Evolutionary conservation across 2,113 vertebrate genomes (phyloP).

Genomic region (Myxocyprinus asiaticus): DNA sequence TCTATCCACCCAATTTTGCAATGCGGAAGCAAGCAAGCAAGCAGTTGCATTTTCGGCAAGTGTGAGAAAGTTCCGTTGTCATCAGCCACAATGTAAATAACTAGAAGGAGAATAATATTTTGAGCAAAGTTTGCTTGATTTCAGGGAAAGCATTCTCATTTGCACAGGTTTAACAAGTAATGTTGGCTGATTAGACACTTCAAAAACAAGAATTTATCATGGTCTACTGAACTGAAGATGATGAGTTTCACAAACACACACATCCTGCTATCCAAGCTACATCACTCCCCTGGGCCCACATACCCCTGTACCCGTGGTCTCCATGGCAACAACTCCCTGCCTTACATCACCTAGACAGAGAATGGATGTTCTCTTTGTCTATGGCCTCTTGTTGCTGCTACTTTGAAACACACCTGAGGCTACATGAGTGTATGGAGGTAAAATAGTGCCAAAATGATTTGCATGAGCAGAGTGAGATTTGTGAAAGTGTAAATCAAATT

Average conservation of each 20-base stretch:
- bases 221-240: constrained; percentile 5
- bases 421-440: neutral
- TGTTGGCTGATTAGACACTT: neutral
- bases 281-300: constrained; percentile 50
- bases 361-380: constrained; percentile 18
- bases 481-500: too few relatives aligned
- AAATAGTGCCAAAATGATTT: too few relatives aligned
- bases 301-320: constrained; percentile 46
- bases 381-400: neutral
- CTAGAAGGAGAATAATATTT: too few relatives aligned
- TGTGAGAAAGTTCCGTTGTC: too few relatives aligned
- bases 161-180: constrained; percentile 5
- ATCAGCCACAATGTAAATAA: too few relatives aligned
- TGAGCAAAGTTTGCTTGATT: neutral
- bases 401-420: constrained; percentile 4
- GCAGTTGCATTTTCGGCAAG: too few relatives aligned
- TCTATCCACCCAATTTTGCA: too few relatives aligned
- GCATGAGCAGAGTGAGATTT: too few relatives aligned
- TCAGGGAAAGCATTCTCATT: constrained; percentile 2
- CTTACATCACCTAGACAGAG: constrained; percentile 40
- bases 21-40: too few relatives aligned
- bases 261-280: constrained; percentile 43
- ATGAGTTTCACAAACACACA: constrained; percentile 14
- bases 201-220: neutral
- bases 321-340: constrained; percentile 55